Base-by-base conservation (phyloP, 1,140 invertebrate species). In the Eubasilissa regina region DNA sequence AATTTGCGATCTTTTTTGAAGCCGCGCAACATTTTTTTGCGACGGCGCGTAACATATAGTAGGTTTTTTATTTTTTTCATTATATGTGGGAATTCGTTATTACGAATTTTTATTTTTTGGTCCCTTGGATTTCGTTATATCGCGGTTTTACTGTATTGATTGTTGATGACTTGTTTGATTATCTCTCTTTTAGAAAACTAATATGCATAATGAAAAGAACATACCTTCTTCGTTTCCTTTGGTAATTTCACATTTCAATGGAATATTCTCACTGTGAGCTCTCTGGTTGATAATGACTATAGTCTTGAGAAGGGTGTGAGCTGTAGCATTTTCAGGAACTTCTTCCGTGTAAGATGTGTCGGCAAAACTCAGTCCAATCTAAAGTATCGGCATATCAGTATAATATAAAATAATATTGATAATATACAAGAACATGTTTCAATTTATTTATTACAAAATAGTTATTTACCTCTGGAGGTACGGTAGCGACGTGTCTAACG, bases 311-410 rank as follows among this genome's bases (percentile, higher is more conserved):
- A 94, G 84, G 12, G 93, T 93, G 43, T 93, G 91, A 19, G 92
- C 90, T 0, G 88, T 87, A 0, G 94, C 91, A 85, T 95, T 94
- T 86, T 97, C 96, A 0, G 93, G 92, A 0, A 97, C 89, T 74
- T 95, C 94, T 4, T 95, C 92, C 9, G 93, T 95, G 84, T 96
- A 97, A 7, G 93, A 91, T 60, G 94, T 94, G 85, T 97, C 95
- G 0, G 94, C 93, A 85, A 97, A 98, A 12, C 93, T 93, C 19
- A 97, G 85, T 8, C 94, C 94, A 4, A 95, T 91, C 92, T 85
- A 93, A 88, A 60, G 92, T 19, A 45, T 47, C 8, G 8, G 55
- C 15, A 19, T 44, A 43, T 10, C 45, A 43, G 13, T 4, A 58
- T 45, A 75, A 75, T 60, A 62, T 53, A 11, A 12, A 1, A 68